A percentile compares a stretch with the other conserved stretches of the same genome.
These are phyloP conservation scores for Eulemur coronatus DNA, from an alignment of 2,797 vertebrate species.

Conservation along the genomic window DNA sequence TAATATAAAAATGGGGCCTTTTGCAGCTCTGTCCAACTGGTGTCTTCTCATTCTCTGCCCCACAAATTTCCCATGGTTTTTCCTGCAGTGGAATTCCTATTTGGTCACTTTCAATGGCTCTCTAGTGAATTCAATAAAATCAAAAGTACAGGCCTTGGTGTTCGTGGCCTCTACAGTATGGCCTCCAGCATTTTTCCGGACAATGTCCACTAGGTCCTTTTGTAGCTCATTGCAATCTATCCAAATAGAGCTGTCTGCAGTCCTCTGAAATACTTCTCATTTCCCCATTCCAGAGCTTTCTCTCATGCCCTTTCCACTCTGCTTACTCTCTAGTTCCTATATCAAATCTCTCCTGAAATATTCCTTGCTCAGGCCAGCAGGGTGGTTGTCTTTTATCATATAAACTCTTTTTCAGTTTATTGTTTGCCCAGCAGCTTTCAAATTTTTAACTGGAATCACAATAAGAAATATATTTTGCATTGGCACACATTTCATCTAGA, in stretches of 20 bases:
- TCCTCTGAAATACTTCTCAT: not conserved
- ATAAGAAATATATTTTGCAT: not conserved
- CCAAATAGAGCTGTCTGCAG: not conserved
- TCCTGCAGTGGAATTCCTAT: not conserved
- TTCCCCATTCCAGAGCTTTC: not conserved
- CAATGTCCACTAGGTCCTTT: not conserved
- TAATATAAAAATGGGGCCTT: not conserved
- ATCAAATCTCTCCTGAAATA: not conserved
- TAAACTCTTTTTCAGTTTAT: not conserved
- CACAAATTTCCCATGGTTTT: not conserved
- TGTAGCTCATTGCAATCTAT: not conserved
- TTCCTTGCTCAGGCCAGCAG: not conserved
- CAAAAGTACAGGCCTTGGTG: not conserved
- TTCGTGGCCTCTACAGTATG: not conserved
- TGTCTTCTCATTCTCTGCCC: not conserved
- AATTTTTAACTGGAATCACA: not conserved
- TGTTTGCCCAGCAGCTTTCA: not conserved
- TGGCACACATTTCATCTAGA: not conserved
- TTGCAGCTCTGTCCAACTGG: not conserved
- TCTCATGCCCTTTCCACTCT: not conserved
- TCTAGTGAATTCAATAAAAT: not conserved
- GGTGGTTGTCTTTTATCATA: not conserved
- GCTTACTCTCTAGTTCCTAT: not conserved
- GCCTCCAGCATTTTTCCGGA: not conserved
- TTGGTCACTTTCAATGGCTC: not conserved